Conservation (phyloP, 2,113 vertebrate species). For the Oxyruncus cristatus region DNA sequence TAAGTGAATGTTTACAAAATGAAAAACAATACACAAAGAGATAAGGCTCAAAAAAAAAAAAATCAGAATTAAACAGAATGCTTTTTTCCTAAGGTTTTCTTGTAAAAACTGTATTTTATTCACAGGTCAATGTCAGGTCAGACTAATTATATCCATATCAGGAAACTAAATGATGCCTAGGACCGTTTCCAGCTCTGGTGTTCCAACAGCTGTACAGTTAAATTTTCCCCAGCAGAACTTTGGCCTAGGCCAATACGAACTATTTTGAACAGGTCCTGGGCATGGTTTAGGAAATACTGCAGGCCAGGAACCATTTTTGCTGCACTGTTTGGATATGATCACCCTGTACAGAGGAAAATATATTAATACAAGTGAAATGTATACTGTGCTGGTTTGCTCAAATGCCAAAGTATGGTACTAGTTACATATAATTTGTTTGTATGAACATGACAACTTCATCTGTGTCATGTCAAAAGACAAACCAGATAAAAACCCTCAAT, state of each 20-base stretch:
- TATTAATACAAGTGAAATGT: not conserved
- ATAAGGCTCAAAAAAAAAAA: not conserved
- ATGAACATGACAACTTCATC: not conserved
- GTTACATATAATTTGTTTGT: not conserved
- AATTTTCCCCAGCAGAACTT: not conserved
- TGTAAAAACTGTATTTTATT: not conserved
- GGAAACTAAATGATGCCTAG: not conserved
- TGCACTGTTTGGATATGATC: not conserved
- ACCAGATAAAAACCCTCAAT: not conserved
- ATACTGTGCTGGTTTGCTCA: not conserved
- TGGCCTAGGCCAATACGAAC: not conserved
- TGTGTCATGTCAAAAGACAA: not conserved
- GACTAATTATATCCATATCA: not conserved
- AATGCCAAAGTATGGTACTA: fast-evolving
- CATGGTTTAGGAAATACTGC: not conserved
- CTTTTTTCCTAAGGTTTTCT: not conserved
- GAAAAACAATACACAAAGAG: not conserved
- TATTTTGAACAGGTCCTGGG: not conserved
- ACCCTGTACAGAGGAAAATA: not conserved
- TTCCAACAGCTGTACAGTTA: not conserved
- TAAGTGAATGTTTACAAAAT: not conserved
- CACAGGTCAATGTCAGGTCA: not conserved
- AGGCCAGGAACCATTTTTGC: not conserved
- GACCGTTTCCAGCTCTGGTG: not conserved
- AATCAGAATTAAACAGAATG: not conserved